phyloP scores from a whole-genome alignment of 2,888 invertebrate genomes.

The Odontothrips loti region DNA sequence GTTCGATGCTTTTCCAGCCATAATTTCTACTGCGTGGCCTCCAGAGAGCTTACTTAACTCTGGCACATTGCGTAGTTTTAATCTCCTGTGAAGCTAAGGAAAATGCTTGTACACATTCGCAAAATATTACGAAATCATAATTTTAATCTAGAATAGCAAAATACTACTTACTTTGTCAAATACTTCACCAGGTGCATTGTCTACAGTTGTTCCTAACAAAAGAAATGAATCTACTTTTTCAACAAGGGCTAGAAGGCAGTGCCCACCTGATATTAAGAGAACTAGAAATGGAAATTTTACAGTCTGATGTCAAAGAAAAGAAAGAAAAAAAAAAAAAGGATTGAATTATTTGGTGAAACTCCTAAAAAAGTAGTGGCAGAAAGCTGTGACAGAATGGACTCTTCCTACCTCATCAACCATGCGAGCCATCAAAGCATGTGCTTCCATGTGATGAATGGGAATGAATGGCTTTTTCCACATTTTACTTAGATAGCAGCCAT shows the following conservation, averaged over 20 bases:
- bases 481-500: slow-evolving; percentile 71
- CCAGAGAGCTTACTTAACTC: slow-evolving; percentile 72
- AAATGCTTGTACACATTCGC: background rate
- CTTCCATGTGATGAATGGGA: slow-evolving; percentile 98
- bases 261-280: slow-evolving; percentile 89
- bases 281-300: slow-evolving; percentile 84
- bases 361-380: background rate
- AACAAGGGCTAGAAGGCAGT: slow-evolving; percentile 76
- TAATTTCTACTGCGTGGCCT: slow-evolving; percentile 78
- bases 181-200: slow-evolving; percentile 90
- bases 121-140: slow-evolving; percentile 20
- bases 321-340: slow-evolving; percentile 1
- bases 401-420: slow-evolving; percentile 58
- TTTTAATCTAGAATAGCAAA: background rate
- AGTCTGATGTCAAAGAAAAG: slow-evolving; percentile 43
- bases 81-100: slow-evolving; percentile 66
- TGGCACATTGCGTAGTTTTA: slow-evolving; percentile 74
- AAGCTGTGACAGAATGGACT: background rate
- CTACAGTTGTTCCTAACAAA: slow-evolving; percentile 71
- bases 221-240: slow-evolving; percentile 68
- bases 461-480: slow-evolving; percentile 73
- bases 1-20: slow-evolving; percentile 61
- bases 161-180: slow-evolving; percentile 72
- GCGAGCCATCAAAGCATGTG: slow-evolving; percentile 87
- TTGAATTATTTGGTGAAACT: background rate